phyloP scores from a whole-genome alignment of 2,888 invertebrate species.

The Anticlea derivata region DNA sequence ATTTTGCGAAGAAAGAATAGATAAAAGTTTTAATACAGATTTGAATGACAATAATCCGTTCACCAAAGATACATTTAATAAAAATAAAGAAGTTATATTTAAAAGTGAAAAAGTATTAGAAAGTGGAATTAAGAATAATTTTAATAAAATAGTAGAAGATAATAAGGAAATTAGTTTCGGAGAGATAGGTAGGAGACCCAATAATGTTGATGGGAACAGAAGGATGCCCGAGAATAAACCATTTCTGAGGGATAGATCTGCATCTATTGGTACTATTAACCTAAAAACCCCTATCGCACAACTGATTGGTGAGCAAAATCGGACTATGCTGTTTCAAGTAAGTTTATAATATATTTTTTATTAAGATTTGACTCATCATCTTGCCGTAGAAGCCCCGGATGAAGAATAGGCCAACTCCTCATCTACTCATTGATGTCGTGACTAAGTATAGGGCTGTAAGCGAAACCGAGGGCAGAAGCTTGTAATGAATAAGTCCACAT shows the following conservation, averaged over 20 bases:
- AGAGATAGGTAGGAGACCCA: slow-evolving; percentile 55
- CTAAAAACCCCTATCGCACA: slow-evolving; percentile 75
- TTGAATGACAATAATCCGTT: slow-evolving; percentile 17
- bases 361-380: no score
- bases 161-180: slow-evolving; percentile 51
- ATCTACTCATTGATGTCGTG: no score
- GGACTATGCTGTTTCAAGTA: slow-evolving; percentile 96
- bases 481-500: no score
- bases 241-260: slow-evolving; percentile 82
- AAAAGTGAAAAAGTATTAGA: slow-evolving; percentile 3
- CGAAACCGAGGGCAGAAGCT: no score
- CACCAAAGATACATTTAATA: slow-evolving; percentile 1
- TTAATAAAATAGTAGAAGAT: slow-evolving; percentile 7
- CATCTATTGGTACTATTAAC: slow-evolving; percentile 84
- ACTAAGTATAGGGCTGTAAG: no score
- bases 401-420: no score
- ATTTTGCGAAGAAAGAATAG: slow-evolving; percentile 25
- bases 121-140: no score
- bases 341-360: slow-evolving; percentile 45
- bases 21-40: slow-evolving; percentile 4
- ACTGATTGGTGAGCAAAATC: slow-evolving; percentile 88
- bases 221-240: slow-evolving; percentile 68
- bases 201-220: slow-evolving; percentile 37
- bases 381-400: no score
- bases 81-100: no score